These are phyloP conservation scores for Sarcophaga carnaria DNA, from an alignment of 2,888 invertebrate species.

Conservation along the genomic window DNA sequence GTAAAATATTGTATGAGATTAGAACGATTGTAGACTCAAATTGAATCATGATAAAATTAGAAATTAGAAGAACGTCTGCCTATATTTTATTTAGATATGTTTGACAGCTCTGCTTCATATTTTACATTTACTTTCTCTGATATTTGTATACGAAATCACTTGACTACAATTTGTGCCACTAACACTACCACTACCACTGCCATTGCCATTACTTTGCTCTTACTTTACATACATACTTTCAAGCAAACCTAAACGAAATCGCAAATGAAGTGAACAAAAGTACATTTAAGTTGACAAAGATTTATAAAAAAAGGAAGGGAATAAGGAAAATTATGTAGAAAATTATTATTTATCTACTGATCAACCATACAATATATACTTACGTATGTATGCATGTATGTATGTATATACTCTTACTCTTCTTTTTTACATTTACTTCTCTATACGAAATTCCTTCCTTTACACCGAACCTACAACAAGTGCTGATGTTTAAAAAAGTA, in stretches of 20 bases:
- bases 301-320: constrained; percentile 8
- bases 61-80: no score
- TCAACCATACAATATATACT: constrained; percentile 42
- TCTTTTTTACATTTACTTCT: neutral
- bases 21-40: no score
- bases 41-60: no score
- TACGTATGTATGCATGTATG: neutral
- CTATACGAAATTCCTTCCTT: neutral
- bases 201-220: neutral
- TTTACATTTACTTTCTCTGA: neutral
- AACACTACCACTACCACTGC: no score
- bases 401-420: no score
- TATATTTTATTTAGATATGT: no score
- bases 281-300: constrained; percentile 54
- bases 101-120: neutral
- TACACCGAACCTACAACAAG: constrained; percentile 18
- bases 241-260: neutral
- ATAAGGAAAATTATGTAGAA: constrained; percentile 42
- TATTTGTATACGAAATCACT: constrained; percentile 8
- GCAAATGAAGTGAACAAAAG: constrained; percentile 52
- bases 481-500: constrained; percentile 53
- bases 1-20: no score
- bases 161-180: neutral
- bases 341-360: constrained; percentile 64
- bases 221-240: constrained; percentile 17